Conservation (phyloP, 1,140 invertebrate genomes). For the Microplitis mediator region DNA sequence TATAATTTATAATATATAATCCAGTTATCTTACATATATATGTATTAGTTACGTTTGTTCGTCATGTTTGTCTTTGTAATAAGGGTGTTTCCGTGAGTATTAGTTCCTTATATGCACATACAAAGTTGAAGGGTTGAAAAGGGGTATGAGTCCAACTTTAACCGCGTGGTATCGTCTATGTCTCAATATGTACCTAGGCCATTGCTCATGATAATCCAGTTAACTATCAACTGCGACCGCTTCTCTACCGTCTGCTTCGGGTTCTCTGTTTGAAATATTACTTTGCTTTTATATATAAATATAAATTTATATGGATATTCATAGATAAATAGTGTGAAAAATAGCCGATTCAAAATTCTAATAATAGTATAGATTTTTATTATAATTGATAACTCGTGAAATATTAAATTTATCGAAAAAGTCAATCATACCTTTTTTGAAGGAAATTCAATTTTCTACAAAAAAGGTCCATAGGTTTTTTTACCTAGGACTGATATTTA, state of each 20-base stretch:
- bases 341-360: too few relatives aligned
- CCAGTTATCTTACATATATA: slow-evolving; percentile 42
- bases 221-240: slow-evolving; percentile 41
- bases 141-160: slow-evolving; percentile 16
- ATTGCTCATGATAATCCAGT: slow-evolving; percentile 48
- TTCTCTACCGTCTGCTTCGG: slow-evolving; percentile 18
- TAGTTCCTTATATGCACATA: not conserved
- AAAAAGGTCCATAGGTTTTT: too few relatives aligned
- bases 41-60: not conserved
- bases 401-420: too few relatives aligned
- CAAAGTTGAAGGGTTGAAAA: slow-evolving; percentile 30
- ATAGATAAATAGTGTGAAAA: too few relatives aligned
- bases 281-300: not conserved
- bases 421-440: too few relatives aligned
- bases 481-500: too few relatives aligned
- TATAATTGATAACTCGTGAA: too few relatives aligned
- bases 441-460: too few relatives aligned
- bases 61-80: too few relatives aligned
- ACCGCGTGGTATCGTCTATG: slow-evolving; percentile 47
- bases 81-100: too few relatives aligned
- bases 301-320: too few relatives aligned
- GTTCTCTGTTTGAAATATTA: not conserved
- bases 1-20: slow-evolving; percentile 58
- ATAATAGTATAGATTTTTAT: too few relatives aligned
- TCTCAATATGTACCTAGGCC: slow-evolving; percentile 43